Conservation (phyloP, 2,888 invertebrate species). For the Chloroclysta siterata region DNA sequence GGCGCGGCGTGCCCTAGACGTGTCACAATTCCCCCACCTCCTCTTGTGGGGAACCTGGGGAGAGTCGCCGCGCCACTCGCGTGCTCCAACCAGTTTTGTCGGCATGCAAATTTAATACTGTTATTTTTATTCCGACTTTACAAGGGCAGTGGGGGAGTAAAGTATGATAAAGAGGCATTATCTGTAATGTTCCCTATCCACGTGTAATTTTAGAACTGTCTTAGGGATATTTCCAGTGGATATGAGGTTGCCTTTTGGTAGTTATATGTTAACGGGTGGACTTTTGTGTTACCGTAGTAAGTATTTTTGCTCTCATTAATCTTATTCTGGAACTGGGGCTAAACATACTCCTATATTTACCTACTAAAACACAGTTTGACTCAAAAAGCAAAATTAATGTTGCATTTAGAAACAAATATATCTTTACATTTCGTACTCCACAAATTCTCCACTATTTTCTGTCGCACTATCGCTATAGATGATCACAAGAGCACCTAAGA, state of each 20-base stretch:
- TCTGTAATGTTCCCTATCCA: slow-evolving; percentile 43
- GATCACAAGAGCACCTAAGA: too few species aligned
- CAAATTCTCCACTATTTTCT: too few species aligned
- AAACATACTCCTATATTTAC: not conserved
- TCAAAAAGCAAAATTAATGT: not conserved
- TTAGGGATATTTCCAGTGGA: slow-evolving; percentile 13
- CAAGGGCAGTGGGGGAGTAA: slow-evolving; percentile 79
- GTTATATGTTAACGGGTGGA: not conserved
- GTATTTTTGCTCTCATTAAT: not conserved
- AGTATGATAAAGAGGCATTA: slow-evolving; percentile 63
- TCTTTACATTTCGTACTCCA: too few species aligned
- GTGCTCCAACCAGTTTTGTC: slow-evolving; percentile 62
- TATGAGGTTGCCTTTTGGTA: not conserved
- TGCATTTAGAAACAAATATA: too few species aligned
- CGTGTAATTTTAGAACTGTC: slow-evolving; percentile 29
- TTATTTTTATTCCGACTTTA: slow-evolving; percentile 77
- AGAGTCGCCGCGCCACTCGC: slow-evolving; percentile 45
- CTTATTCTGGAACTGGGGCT: not conserved
- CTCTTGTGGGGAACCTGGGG: slow-evolving; percentile 27
- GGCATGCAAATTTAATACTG: slow-evolving; percentile 81
- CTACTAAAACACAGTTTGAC: not conserved
- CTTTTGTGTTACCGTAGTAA: not conserved
- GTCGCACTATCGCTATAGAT: too few species aligned
- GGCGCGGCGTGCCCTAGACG: slow-evolving; percentile 54
- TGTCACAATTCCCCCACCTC: slow-evolving; percentile 55